Conservation (phyloP, 2,113 vertebrate species). For the Pyxicephalus adspersus region DNA sequence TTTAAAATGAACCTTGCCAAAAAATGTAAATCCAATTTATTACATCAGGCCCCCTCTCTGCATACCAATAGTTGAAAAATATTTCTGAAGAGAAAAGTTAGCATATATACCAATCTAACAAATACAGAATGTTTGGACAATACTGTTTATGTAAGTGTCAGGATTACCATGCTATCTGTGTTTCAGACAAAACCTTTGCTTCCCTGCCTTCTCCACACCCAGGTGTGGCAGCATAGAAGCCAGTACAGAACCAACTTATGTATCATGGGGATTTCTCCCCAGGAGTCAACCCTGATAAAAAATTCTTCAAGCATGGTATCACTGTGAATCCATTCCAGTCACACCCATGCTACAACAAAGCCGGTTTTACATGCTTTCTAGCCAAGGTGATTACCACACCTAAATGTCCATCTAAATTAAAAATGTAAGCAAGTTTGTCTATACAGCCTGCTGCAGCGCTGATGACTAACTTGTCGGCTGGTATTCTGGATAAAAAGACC, state of each 20-base stretch:
- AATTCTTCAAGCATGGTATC: constrained; percentile 25
- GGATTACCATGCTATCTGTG: no score
- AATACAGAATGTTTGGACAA: no score
- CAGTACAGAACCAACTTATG: constrained; percentile 1
- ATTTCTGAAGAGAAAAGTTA: no score
- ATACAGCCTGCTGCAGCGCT: background rate
- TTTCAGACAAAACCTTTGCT: background rate
- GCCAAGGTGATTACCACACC: constrained; percentile 17
- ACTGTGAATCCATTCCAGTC: constrained; percentile 20
- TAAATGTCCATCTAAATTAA: constrained; percentile 5
- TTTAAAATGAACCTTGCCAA: no score
- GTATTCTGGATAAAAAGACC: background rate
- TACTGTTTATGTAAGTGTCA: no score
- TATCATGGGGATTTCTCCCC: background rate
- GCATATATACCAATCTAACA: no score
- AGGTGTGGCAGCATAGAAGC: constrained; percentile 19
- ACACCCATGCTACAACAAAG: constrained; percentile 40
- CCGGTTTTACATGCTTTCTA: constrained; percentile 23
- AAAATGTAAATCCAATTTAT: no score
- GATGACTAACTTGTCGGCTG: constrained; percentile 1
- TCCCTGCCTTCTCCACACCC: background rate
- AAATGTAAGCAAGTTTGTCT: constrained; percentile 12
- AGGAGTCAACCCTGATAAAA: background rate
- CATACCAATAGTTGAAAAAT: no score
- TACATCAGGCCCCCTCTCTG: no score